Base-by-base conservation (phyloP, 1,140 invertebrate species). In the Trichomalopsis sarcophagae region DNA sequence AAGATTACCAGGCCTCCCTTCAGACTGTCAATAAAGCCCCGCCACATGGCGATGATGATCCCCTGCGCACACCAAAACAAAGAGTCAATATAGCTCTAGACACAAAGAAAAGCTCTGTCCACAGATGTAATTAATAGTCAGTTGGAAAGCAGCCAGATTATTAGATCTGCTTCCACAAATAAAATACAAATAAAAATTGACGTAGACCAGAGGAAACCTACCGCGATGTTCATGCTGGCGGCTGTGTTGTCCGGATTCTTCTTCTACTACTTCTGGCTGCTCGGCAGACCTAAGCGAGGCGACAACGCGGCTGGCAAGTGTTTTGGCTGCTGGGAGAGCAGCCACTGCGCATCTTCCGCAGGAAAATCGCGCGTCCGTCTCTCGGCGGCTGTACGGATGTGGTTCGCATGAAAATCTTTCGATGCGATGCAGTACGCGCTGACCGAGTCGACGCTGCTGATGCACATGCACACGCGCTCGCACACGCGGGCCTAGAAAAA, bases 1-100 rank as follows among this genome's bases (percentile, higher is more conserved):
- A 96, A 95, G 88, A 96, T 91, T 71, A 95, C 94, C 76, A 95
- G 91, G 84, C 95, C 94, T 84, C 96, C 96, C 87, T 94, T 94
- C 74, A 96, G 92, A 91, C 96, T 96, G 91, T 96, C 96, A 81
- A 94, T 91, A 87, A 96, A 94, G 1, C 96, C 96, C 90, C 94
- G 94, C 81, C 94, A 93, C 87, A 96, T 91, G 66, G 96, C 95
- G 88, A 94, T 91, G 66, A 94, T 90, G 90, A 96, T 94, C 90
- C 94, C 94, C 96, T 96, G 90, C 84, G 94, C 76, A n/a, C 44
- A 27, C 17, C 17, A n/a, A 62, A 62, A 62, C 55, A 62, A 62
- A 6, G 21, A 62, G 7, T 36, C 33, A 6, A 36, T 36, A 36
- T 36, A 44, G 1, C 40, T 44, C 17, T 62, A 3, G 21, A 62